phyloP scores from a whole-genome alignment of 2,113 vertebrate species.

The Sterna hirundo region DNA sequence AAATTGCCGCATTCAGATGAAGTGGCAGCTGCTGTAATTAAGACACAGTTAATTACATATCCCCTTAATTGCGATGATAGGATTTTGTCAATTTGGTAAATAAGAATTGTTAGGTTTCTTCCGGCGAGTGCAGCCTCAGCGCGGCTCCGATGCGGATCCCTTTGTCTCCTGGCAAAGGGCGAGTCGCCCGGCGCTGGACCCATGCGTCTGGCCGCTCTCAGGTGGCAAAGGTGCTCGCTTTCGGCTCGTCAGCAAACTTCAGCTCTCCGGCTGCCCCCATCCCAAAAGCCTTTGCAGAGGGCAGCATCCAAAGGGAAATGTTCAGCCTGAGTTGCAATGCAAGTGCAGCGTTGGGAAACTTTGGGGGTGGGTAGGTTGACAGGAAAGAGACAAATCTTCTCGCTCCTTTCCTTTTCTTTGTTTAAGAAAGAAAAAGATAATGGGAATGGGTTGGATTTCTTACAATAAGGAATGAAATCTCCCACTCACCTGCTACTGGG shows the following conservation, averaged over 20 bases:
- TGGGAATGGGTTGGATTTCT: neutral
- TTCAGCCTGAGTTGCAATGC: rapidly evolving
- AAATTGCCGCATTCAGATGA: slow-evolving; percentile 80
- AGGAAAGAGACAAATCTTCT: neutral
- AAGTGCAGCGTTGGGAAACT: rapidly evolving
- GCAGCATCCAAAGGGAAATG: neutral
- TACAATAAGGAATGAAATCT: neutral
- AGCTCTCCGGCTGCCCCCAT: neutral
- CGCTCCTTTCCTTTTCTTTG: neutral
- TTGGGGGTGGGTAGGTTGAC: rapidly evolving
- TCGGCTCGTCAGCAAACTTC: neutral
- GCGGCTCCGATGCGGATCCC: neutral
- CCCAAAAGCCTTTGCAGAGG: rapidly evolving
- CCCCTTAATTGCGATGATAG: slow-evolving; percentile 80
- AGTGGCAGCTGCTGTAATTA: slow-evolving; percentile 83
- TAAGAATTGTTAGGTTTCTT: slow-evolving; percentile 78
- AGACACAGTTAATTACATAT: slow-evolving; percentile 81
- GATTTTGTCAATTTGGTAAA: slow-evolving; percentile 82
- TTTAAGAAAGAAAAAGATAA: neutral
- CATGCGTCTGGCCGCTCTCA: neutral
- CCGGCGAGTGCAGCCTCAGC: slow-evolving; percentile 41
- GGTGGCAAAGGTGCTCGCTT: neutral
- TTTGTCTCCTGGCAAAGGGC: neutral
- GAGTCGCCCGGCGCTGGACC: neutral
- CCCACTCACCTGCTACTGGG: neutral